phyloP scores from a whole-genome alignment of 1,140 invertebrate species.

The Temnothorax nylanderi region DNA sequence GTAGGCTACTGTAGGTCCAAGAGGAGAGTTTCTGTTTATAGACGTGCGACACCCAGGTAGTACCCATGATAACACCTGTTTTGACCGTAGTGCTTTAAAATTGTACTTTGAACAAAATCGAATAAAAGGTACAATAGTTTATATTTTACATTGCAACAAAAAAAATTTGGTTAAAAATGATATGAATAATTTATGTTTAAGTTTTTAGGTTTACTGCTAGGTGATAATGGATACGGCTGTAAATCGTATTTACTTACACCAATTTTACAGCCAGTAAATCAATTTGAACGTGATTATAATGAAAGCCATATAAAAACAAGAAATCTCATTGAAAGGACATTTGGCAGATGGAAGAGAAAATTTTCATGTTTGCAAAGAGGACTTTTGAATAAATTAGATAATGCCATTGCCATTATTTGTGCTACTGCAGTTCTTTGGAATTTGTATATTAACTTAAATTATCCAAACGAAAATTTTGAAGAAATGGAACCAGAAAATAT shows the following conservation, averaged over 20 bases:
- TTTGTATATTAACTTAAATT: neutral
- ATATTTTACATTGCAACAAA: no score
- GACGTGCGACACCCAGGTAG: no score
- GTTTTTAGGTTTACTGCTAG: neutral
- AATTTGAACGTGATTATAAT: neutral
- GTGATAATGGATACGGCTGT: conserved; percentile 12
- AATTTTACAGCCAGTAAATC: neutral
- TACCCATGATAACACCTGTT: no score
- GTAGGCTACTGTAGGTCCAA: no score
- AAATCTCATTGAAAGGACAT: neutral
- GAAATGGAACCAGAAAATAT: neutral
- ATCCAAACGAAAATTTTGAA: neutral
- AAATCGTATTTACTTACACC: neutral
- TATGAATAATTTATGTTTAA: no score
- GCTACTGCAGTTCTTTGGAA: conserved; percentile 8
- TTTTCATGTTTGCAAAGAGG: neutral
- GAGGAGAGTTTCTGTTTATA: no score
- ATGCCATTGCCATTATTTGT: conserved; percentile 14
- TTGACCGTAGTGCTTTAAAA: no score
- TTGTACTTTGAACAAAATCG: no score
- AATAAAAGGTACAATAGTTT: no score
- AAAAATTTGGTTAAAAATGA: no score
- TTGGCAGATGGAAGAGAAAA: neutral
- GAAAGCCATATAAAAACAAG: neutral
- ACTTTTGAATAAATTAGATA: neutral